Evolutionary conservation across 2,797 vertebrate genomes (phyloP).

Genomic region (Pachyuromys duprasi): DNA sequence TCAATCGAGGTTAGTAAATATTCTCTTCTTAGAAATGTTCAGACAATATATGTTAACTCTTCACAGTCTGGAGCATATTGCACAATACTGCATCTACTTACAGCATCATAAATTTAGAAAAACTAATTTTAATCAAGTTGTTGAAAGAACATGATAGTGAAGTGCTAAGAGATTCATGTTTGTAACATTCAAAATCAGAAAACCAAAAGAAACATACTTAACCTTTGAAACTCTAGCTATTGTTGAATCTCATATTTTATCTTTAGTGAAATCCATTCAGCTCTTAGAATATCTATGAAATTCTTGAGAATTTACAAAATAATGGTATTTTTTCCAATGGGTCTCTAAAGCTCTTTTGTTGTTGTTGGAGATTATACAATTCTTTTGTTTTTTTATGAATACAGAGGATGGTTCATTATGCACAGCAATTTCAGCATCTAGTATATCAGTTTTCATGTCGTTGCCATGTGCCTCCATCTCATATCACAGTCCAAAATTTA

Average conservation of each 20-base stretch:
- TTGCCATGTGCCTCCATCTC: neutral
- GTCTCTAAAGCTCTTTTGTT: neutral
- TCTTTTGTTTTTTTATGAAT: neutral
- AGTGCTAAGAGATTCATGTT: neutral
- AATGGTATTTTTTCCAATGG: neutral
- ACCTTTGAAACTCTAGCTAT: neutral
- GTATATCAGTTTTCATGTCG: neutral
- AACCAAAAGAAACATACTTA: neutral
- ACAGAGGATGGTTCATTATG: neutral
- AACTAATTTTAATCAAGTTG: neutral
- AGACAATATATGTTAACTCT: conserved; percentile 63
- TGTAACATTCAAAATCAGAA: neutral
- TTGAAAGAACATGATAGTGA: neutral
- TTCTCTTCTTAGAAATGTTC: conserved; percentile 60
- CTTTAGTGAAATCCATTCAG: neutral
- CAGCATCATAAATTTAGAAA: neutral
- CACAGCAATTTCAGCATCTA: neutral
- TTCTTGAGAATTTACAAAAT: neutral
- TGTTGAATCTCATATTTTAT: neutral
- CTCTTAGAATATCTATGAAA: neutral
- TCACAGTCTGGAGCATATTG: neutral
- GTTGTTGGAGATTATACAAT: neutral
- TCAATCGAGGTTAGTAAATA: conserved; percentile 63
- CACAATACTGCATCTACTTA: neutral
- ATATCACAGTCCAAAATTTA: neutral